Conservation (phyloP, 2,888 invertebrate species). For the Sthenelais limicola region DNA sequence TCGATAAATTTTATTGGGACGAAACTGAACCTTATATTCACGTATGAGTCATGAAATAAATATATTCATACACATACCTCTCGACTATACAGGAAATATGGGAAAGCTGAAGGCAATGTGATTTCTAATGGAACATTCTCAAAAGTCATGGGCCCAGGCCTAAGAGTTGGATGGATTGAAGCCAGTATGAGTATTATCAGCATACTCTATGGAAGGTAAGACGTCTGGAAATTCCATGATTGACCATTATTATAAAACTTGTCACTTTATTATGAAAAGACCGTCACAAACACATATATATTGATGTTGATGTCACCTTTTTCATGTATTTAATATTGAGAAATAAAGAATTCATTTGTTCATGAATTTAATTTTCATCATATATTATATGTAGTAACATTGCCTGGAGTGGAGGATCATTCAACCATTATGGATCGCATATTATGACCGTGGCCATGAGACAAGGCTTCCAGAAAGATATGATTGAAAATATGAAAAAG, state of each 20-base stretch:
- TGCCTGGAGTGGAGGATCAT: slow-evolving; percentile 76
- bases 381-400: slow-evolving; percentile 75
- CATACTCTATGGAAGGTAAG: slow-evolving; percentile 29
- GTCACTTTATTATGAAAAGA: too few relatives aligned
- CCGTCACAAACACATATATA: too few relatives aligned
- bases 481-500: slow-evolving; percentile 69
- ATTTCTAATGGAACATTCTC: slow-evolving; percentile 80
- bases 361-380: too few relatives aligned
- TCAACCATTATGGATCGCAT: slow-evolving; percentile 78
- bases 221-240: too few relatives aligned
- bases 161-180: slow-evolving; percentile 80
- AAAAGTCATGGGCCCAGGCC: slow-evolving; percentile 78
- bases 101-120: slow-evolving; percentile 74
- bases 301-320: too few relatives aligned
- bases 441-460: slow-evolving; percentile 73
- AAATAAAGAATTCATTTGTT: too few relatives aligned
- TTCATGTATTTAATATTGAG: too few relatives aligned
- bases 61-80: not conserved
- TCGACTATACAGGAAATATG: slow-evolving; percentile 57
- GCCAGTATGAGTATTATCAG: slow-evolving; percentile 69
- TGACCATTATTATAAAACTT: too few relatives aligned
- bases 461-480: slow-evolving; percentile 74
- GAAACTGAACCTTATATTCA: too few relatives aligned
- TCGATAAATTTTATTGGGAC: too few relatives aligned
- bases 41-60: too few relatives aligned